Conservation (phyloP, 2,797 vertebrate species). For the Microctenopoma stevenorrisi region DNA sequence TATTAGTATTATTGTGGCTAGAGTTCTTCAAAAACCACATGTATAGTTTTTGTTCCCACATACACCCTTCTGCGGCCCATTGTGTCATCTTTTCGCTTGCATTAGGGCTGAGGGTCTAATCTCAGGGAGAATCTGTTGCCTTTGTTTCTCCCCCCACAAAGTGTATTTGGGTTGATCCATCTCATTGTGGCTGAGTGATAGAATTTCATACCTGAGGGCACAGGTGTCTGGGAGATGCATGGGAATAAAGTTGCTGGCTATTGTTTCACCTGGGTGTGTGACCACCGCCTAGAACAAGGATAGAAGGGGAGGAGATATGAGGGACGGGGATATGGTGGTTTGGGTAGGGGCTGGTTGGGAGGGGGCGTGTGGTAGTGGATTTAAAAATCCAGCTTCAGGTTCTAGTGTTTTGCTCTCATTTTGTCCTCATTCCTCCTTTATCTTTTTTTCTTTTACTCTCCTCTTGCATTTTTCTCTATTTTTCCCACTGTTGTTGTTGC, state of each 20-base stretch:
- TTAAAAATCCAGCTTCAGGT: slow-evolving; percentile 41
- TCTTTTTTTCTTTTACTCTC: not conserved
- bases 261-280: slow-evolving; percentile 81
- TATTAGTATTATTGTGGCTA: slow-evolving; percentile 9
- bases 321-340: slow-evolving; percentile 30
- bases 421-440: slow-evolving; percentile 38
- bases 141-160: slow-evolving; percentile 65
- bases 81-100: slow-evolving; percentile 29
- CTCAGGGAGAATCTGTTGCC: slow-evolving; percentile 66
- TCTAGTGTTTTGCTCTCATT: slow-evolving; percentile 58
- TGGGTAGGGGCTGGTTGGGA: slow-evolving; percentile 45
- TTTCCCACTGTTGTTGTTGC: slow-evolving; percentile 4
- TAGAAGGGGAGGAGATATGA: slow-evolving; percentile 44
- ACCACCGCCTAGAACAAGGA: slow-evolving; percentile 68
- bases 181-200: slow-evolving; percentile 81
- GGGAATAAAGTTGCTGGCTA: slow-evolving; percentile 72
- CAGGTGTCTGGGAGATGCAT: slow-evolving; percentile 72
- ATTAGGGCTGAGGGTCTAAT: slow-evolving; percentile 58
- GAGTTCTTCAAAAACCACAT: slow-evolving; percentile 28
- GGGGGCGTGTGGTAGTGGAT: slow-evolving; percentile 47
- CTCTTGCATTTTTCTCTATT: slow-evolving; percentile 14
- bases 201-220: slow-evolving; percentile 86
- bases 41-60: slow-evolving; percentile 21
- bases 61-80: slow-evolving; percentile 7
- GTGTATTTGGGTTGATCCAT: slow-evolving; percentile 81